These are phyloP conservation scores for Bubalus kerabau DNA, from an alignment of 2,113 vertebrate species.

Conservation along the genomic window DNA sequence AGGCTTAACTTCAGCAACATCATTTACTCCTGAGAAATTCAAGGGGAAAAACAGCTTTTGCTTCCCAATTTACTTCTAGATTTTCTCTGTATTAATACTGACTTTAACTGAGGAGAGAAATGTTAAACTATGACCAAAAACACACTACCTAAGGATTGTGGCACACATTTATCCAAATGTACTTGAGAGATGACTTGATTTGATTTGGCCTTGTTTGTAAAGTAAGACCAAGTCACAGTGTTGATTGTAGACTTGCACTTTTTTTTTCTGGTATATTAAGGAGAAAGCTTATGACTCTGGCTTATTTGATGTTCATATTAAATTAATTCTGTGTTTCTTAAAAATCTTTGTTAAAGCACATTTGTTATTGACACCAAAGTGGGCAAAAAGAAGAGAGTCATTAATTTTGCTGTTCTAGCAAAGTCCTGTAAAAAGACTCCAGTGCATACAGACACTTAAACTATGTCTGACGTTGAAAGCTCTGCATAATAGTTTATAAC, in stretches of 20 bases:
- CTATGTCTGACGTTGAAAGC: slow-evolving; percentile 63
- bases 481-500: slow-evolving; percentile 65
- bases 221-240: background rate
- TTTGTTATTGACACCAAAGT: background rate
- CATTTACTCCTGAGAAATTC: background rate
- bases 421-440: slow-evolving; percentile 41
- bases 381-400: slow-evolving; percentile 11
- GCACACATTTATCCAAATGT: background rate
- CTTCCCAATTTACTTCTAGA: background rate
- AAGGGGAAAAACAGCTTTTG: background rate
- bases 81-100: background rate
- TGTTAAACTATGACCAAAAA: background rate
- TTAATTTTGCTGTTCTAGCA: slow-evolving; percentile 62
- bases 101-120: background rate
- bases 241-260: background rate
- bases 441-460: slow-evolving; percentile 28
- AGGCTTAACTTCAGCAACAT: background rate
- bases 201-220: background rate
- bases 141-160: background rate
- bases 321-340: background rate
- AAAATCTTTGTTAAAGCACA: background rate
- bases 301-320: slow-evolving; percentile 10
- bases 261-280: background rate
- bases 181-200: background rate
- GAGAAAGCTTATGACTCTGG: background rate